A percentile compares a stretch with the other conserved stretches of the same genome.
phyloP scores from a whole-genome alignment of 2,888 invertebrate species.

The Conus canariensis region DNA sequence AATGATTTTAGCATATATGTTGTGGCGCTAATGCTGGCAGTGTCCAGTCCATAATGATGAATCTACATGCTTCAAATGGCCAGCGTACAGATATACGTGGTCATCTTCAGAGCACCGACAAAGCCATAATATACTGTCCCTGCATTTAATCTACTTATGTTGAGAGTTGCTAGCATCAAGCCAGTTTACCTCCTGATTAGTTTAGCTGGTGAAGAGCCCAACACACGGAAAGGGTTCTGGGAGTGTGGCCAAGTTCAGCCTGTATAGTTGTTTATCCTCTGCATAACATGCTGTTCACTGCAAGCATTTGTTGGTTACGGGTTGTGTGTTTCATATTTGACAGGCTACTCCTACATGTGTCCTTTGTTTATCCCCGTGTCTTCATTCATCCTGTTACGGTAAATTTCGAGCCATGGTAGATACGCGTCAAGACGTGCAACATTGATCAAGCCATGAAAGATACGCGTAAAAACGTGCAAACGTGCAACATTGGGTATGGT shows the following conservation, averaged over 20 bases:
- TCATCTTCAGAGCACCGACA: neutral
- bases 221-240: too few species aligned
- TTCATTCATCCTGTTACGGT: too few species aligned
- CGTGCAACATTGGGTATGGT: too few species aligned
- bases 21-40: neutral
- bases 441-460: too few species aligned
- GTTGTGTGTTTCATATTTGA: neutral
- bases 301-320: neutral
- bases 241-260: too few species aligned
- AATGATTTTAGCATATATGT: neutral
- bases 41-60: neutral
- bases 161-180: neutral
- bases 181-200: neutral
- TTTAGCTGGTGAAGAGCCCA: neutral
- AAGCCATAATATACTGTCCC: neutral
- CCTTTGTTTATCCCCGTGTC: too few species aligned
- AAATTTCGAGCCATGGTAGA: too few species aligned
- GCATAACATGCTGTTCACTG: neutral
- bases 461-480: too few species aligned
- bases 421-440: too few species aligned
- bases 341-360: neutral
- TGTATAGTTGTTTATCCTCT: neutral
- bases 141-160: neutral
- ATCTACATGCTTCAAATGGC: neutral
- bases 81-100: neutral